Conservation (phyloP, 2,888 invertebrate species). For the Ypsolopha scabrella region DNA sequence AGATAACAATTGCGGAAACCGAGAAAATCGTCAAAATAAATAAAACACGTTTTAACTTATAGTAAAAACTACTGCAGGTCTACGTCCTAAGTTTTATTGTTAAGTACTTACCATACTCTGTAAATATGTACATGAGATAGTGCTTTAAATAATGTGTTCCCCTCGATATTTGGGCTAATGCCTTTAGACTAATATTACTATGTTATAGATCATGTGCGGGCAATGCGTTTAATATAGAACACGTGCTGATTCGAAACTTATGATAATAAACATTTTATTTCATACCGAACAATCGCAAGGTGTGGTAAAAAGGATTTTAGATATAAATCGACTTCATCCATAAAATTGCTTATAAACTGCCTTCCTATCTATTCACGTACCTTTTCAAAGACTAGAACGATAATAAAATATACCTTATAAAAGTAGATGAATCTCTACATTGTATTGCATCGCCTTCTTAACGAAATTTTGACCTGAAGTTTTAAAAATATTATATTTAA, state of each 20-base stretch:
- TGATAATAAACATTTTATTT: constrained; percentile 13
- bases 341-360: constrained; percentile 2
- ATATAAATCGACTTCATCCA: background rate
- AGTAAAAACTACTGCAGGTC: no score
- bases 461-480: no score
- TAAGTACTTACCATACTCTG: constrained; percentile 21
- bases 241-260: constrained; percentile 14
- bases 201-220: constrained; percentile 7
- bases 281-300: no score
- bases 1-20: no score
- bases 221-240: background rate
- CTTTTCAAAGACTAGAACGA: constrained; percentile 4
- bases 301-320: background rate
- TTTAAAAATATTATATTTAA: no score
- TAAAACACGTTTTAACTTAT: no score
- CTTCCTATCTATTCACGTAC: constrained; percentile 2
- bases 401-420: constrained; percentile 2
- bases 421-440: background rate
- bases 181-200: constrained; percentile 16
- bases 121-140: constrained; percentile 66
- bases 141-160: constrained; percentile 65
- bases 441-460: background rate
- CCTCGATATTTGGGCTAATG: constrained; percentile 31
- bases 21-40: no score
- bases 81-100: no score